Conservation (phyloP, 2,888 invertebrate genomes). For the Hyalella azteca region DNA sequence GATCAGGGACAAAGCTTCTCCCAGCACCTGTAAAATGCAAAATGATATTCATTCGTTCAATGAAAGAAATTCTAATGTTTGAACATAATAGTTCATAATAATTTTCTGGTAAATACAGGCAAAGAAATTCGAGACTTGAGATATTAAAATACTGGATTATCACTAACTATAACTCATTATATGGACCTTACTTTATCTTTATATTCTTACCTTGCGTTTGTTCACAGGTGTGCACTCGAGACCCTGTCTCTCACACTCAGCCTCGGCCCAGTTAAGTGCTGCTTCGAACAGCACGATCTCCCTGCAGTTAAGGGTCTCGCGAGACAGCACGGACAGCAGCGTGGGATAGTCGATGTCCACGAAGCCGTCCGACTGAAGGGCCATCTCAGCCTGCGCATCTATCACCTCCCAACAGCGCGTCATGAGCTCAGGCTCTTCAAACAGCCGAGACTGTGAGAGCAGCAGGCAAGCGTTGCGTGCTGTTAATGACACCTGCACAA, state of each 20-base stretch:
- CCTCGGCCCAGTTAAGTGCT: slow-evolving; percentile 89
- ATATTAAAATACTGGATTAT: too few relatives aligned
- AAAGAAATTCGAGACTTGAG: too few relatives aligned
- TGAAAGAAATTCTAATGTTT: too few relatives aligned
- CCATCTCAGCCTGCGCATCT: slow-evolving; percentile 97
- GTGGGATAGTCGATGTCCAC: slow-evolving; percentile 79
- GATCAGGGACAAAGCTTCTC: slow-evolving; percentile 80
- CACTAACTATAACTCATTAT: too few relatives aligned
- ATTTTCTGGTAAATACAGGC: too few relatives aligned
- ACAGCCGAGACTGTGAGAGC: slow-evolving; percentile 90
- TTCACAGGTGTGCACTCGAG: slow-evolving; percentile 82
- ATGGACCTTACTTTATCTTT: too few relatives aligned
- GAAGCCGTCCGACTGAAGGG: slow-evolving; percentile 92
- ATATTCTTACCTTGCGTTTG: slow-evolving; percentile 62
- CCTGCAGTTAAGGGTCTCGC: slow-evolving; percentile 93
- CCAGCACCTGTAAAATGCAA: slow-evolving; percentile 61
- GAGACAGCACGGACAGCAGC: slow-evolving; percentile 69
- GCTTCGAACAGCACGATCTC: slow-evolving; percentile 84
- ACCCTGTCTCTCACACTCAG: slow-evolving; percentile 84
- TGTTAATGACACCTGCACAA: slow-evolving; percentile 70
- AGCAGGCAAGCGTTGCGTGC: slow-evolving; percentile 95
- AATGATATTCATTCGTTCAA: background rate
- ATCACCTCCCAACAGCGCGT: slow-evolving; percentile 97
- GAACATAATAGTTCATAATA: too few relatives aligned
- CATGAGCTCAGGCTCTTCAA: slow-evolving; percentile 97